Percentiles rank a stretch among this genome's conserved stretches.
Conservation (phyloP, 2,797 vertebrate species). For the Microchirus variegatus region DNA sequence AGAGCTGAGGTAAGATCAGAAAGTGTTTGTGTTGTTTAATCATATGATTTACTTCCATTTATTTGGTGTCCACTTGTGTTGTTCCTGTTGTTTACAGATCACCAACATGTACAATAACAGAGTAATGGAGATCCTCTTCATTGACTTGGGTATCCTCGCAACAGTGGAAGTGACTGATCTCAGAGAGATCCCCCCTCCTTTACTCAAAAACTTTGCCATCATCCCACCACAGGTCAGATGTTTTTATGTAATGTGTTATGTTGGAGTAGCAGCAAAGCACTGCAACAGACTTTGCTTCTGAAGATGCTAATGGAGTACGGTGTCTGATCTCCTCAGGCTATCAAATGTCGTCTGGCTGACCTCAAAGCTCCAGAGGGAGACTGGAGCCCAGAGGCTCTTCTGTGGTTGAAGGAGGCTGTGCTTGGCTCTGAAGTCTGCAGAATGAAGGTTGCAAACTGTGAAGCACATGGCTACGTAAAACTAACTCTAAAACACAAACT, state of each 20-base stretch:
- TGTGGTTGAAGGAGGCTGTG: slow-evolving; percentile 86
- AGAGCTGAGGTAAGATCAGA: slow-evolving; percentile 87
- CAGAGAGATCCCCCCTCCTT: slow-evolving; percentile 86
- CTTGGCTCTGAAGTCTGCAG: slow-evolving; percentile 82
- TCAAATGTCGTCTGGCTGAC: slow-evolving; percentile 89
- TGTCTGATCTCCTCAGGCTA: slow-evolving; percentile 75
- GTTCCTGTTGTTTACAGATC: slow-evolving; percentile 77
- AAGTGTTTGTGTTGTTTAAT: not conserved
- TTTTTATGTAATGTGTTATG: not conserved
- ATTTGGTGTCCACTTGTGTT: not conserved
- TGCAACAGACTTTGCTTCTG: not conserved
- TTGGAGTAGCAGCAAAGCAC: not conserved
- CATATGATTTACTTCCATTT: not conserved
- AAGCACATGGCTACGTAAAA: not conserved
- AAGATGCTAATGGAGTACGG: not conserved
- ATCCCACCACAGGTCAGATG: slow-evolving; percentile 90
- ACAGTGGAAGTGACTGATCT: slow-evolving; percentile 92
- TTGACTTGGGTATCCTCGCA: slow-evolving; percentile 86
- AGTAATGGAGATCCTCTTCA: slow-evolving; percentile 88
- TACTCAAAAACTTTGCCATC: slow-evolving; percentile 82
- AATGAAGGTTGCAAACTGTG: slow-evolving; percentile 85
- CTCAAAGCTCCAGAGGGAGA: slow-evolving; percentile 81
- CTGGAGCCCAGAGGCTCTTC: slow-evolving; percentile 89
- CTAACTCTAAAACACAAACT: slow-evolving; percentile 1
- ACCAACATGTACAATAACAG: slow-evolving; percentile 86